A percentile compares a stretch with the other conserved stretches of the same genome.
Evolutionary conservation across 2,113 vertebrate species (phyloP).

Genomic region (Gasterosteus nipponicus): DNA sequence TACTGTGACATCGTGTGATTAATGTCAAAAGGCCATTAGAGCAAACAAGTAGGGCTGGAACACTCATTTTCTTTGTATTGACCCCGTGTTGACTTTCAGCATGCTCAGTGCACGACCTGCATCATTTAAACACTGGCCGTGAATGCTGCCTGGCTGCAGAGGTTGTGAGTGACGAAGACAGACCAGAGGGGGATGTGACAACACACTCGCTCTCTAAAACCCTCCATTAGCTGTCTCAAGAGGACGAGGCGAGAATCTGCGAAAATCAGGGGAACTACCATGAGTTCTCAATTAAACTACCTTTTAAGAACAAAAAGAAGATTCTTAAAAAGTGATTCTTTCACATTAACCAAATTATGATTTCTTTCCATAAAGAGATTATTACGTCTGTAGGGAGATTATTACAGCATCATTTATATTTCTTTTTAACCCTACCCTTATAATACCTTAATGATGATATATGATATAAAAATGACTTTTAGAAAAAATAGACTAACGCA

Average conservation of each 20-base stretch:
- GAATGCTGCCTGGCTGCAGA: constrained; percentile 51
- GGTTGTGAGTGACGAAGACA: constrained; percentile 51
- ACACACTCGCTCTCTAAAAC: constrained; percentile 42
- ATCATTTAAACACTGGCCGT: constrained; percentile 60
- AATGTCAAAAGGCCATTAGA: background rate
- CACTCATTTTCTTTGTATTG: background rate
- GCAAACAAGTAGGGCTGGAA: background rate
- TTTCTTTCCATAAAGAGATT: too few species aligned
- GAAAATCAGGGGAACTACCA: background rate
- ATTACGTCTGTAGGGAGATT: too few species aligned
- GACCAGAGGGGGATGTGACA: constrained; percentile 56
- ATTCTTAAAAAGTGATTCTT: too few species aligned
- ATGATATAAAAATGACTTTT: too few species aligned
- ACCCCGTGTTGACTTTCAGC: constrained; percentile 33
- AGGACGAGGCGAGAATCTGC: constrained; percentile 9
- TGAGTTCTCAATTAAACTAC: background rate
- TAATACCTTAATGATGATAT: too few species aligned
- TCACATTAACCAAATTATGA: too few species aligned
- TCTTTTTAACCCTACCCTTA: too few species aligned
- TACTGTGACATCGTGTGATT: background rate
- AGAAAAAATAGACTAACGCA: too few species aligned
- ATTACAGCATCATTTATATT: too few species aligned
- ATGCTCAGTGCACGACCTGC: constrained; percentile 25
- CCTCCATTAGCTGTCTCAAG: constrained; percentile 57
- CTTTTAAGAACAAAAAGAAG: background rate